Conservation (phyloP, 2,113 vertebrate genomes). For the Caloenas nicobarica region DNA sequence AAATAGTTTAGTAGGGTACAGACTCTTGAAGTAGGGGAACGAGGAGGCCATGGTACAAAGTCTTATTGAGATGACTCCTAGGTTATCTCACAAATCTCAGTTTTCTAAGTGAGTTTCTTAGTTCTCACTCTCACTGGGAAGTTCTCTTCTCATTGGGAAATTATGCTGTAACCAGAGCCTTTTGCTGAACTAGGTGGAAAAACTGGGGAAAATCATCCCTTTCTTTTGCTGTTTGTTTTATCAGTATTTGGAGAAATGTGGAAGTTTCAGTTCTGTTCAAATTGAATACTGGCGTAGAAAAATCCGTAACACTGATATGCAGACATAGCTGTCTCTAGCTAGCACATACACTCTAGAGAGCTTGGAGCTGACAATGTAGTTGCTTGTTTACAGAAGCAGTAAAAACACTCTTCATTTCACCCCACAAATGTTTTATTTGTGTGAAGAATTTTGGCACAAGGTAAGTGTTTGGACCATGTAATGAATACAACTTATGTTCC, state of each 20-base stretch:
- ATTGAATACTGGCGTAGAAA: background rate
- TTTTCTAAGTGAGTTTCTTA: background rate
- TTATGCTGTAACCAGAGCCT: background rate
- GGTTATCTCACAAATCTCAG: background rate
- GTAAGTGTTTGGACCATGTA: background rate
- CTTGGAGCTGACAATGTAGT: background rate
- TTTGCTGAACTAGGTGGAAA: background rate
- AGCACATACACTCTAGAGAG: fast-evolving
- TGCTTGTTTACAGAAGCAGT: background rate
- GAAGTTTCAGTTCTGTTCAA: background rate
- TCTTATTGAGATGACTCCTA: background rate
- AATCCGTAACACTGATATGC: background rate
- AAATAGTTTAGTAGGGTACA: background rate
- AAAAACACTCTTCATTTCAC: background rate
- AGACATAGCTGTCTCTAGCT: background rate
- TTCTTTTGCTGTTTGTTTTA: background rate
- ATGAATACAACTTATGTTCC: background rate
- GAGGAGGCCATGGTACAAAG: background rate
- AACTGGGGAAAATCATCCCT: background rate
- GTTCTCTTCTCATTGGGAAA: background rate
- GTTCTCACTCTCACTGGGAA: background rate
- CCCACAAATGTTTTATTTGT: background rate
- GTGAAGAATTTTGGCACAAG: background rate
- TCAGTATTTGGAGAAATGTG: background rate
- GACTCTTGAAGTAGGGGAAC: background rate